Evolutionary conservation across 2,888 invertebrate species (phyloP).

Genomic region (Rhaphigaster nebulosa): DNA sequence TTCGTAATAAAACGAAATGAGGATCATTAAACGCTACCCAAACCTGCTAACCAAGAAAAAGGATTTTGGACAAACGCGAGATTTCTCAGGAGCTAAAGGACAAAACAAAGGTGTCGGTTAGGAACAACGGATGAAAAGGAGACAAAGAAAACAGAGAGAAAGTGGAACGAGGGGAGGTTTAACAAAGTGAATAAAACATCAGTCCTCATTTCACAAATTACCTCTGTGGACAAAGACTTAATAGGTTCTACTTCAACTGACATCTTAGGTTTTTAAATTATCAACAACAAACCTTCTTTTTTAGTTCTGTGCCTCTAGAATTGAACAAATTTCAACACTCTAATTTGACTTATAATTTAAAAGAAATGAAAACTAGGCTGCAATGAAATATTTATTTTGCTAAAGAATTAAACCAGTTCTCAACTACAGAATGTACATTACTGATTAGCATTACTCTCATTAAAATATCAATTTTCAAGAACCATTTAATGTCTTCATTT

Average conservation of each 20-base stretch:
- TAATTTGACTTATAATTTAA: neutral
- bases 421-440: neutral
- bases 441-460: neutral
- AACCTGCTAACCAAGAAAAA: neutral
- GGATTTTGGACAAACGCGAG: neutral
- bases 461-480: neutral
- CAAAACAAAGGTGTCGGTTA: constrained; percentile 41
- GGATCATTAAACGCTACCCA: neutral
- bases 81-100: neutral
- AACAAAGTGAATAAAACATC: constrained; percentile 49
- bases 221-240: constrained; percentile 41
- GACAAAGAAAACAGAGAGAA: constrained; percentile 37
- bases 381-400: neutral
- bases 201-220: constrained; percentile 47
- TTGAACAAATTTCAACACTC: neutral
- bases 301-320: neutral
- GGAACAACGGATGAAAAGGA: neutral
- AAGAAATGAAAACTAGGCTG: neutral
- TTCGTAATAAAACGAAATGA: neutral
- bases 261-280: constrained; percentile 27
- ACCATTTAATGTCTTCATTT: too few species aligned
- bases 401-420: neutral
- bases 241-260: constrained; percentile 23
- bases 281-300: neutral
- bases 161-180: constrained; percentile 24